Conservation (phyloP, 2,113 vertebrate genomes). For the Myotis lucifugus region DNA sequence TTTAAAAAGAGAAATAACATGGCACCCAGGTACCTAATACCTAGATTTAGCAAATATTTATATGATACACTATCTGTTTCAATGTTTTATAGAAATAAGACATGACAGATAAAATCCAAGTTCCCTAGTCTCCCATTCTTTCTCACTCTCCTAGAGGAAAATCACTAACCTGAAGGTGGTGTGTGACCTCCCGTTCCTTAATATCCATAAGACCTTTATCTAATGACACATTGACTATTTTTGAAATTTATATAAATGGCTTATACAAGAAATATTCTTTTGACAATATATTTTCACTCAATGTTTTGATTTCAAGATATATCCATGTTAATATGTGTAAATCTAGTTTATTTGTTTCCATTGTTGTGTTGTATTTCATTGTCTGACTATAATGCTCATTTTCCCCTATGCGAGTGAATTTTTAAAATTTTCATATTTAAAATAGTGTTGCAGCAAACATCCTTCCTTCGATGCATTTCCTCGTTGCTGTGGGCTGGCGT, state of each 20-base stretch:
- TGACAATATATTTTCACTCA: neutral
- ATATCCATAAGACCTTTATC: neutral
- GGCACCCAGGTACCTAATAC: neutral
- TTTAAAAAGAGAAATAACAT: neutral
- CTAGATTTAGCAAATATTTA: neutral
- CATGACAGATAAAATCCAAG: neutral
- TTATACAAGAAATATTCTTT: neutral
- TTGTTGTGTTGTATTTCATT: neutral
- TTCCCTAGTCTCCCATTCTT: neutral
- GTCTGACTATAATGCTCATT: neutral
- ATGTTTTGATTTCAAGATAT: neutral
- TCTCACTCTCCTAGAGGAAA: neutral
- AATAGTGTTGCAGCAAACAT: neutral
- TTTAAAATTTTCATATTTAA: neutral
- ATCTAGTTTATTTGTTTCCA: neutral
- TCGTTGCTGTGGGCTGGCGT: neutral
- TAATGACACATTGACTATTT: neutral
- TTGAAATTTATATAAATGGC: neutral
- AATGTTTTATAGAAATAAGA: neutral
- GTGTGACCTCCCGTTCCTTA: neutral
- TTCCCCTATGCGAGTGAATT: neutral
- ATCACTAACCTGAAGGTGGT: neutral
- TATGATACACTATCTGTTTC: neutral
- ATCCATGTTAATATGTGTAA: neutral
- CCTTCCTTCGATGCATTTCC: neutral